Evolutionary conservation across 1,140 invertebrate genomes (phyloP).

Genomic region (Sarcophaga peregrina): DNA sequence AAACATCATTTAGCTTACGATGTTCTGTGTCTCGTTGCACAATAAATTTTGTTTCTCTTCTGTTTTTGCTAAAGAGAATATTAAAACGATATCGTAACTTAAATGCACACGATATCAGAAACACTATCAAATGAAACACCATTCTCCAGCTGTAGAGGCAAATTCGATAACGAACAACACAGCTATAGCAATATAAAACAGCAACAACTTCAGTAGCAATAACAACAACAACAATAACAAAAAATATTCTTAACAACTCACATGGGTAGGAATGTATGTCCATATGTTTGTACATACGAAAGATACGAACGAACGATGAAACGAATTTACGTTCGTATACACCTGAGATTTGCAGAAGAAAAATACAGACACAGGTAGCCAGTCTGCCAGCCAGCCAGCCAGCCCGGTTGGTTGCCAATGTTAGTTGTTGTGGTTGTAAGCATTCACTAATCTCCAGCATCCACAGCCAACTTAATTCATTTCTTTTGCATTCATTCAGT

Average conservation of each 20-base stretch:
- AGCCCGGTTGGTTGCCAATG: too few relatives aligned
- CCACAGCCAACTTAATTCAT: not conserved
- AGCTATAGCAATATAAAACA: too few relatives aligned
- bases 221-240: too few relatives aligned
- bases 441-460: not conserved
- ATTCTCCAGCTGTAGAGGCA: too few relatives aligned
- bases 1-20: too few relatives aligned
- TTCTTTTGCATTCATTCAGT: not conserved
- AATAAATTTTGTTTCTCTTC: not conserved
- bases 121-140: too few relatives aligned
- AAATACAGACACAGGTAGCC: not conserved
- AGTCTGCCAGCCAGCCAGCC: not conserved
- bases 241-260: not conserved
- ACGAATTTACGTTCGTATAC: not conserved
- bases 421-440: not conserved
- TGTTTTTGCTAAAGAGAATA: not conserved
- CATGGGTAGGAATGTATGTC: not conserved
- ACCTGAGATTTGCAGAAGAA: conserved; percentile 17
- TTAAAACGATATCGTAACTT: not conserved
- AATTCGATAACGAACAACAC: too few relatives aligned
- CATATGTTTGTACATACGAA: too few relatives aligned
- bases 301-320: not conserved
- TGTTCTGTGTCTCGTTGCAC: too few relatives aligned
- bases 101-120: too few relatives aligned
- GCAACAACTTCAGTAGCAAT: too few relatives aligned